phyloP scores from a whole-genome alignment of 2,113 vertebrate species.

The Albula goreensis region DNA sequence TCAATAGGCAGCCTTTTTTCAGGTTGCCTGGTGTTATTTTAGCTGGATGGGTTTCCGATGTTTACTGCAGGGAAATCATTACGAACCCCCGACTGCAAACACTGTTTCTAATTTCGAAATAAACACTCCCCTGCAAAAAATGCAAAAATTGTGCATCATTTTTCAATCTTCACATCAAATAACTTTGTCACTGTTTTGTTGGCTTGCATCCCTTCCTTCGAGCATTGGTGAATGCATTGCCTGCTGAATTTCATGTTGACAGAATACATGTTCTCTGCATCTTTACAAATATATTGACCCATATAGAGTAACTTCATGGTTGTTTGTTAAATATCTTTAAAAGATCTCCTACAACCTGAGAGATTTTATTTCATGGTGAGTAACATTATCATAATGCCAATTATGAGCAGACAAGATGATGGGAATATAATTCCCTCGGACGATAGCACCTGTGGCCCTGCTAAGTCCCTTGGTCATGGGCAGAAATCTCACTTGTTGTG shows the following conservation, averaged over 20 bases:
- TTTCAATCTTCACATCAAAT: slow-evolving; percentile 17
- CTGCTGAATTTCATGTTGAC: not conserved
- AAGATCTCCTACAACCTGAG: not conserved
- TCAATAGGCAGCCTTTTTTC: slow-evolving; percentile 41
- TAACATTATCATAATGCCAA: not conserved
- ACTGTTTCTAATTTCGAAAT: slow-evolving; percentile 39
- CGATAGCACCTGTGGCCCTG: not conserved
- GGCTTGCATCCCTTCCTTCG: not conserved
- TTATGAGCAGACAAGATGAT: not conserved
- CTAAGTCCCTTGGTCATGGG: not conserved
- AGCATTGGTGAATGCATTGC: not conserved
- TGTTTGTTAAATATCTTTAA: not conserved
- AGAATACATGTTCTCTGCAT: not conserved
- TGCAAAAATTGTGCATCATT: not conserved
- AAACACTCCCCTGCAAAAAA: slow-evolving; percentile 31
- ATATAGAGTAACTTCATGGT: not conserved
- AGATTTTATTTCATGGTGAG: not conserved
- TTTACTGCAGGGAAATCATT: slow-evolving; percentile 45
- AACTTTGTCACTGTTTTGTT: not conserved
- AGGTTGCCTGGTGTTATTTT: slow-evolving; percentile 32
- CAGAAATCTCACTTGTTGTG: not conserved
- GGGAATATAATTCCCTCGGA: not conserved
- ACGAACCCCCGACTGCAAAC: slow-evolving; percentile 20
- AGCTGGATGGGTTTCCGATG: slow-evolving; percentile 33
- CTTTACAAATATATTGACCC: not conserved